Evolutionary conservation across 2,888 invertebrate genomes (phyloP), one percentile per base, ranked within the genome.

Genomic region (Strigamia crassipes): DNA sequence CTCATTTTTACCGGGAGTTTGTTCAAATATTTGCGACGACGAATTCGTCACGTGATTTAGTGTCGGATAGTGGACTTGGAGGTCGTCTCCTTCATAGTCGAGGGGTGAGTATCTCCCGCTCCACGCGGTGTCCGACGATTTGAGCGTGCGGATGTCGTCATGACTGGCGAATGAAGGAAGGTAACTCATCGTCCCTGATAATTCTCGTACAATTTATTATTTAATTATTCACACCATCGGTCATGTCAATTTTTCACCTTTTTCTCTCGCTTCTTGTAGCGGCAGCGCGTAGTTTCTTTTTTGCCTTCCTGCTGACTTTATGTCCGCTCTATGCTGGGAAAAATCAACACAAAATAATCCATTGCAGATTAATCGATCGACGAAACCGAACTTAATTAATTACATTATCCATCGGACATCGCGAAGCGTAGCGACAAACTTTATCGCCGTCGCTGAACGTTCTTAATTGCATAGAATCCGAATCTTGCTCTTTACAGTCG

Each of bases 301-400:
- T 51, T 79, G 3, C 41, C 34, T 79, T 13, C 34, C 79, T 18
- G 41, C 34, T 23, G 18, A 79, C 5, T 79, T 23, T 34, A 79
- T 79, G 79, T 79, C 34, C 23, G 79, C 79, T 79, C 79, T 79
- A 79, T 79, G 31, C 79, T 79, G 41, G 79, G 79, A 13, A 18
- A 73, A 31, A 73, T n/a, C 5, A 73, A 73, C 3, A 8, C n/a
- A 56, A 56, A 79, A 38, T 31, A 8, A 79, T 34, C 9, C 79
- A 34, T 34, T 13, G 41, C 18, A 34, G 21, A 56, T 56, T 56
- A 5, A 21, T 56, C 8, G n/a, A n/a, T 5, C 18, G 21, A 56
- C 6, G 3, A 56, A 56, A 56, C 3, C 2, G 2, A 56, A 5
- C 61, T 18, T 8, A n/a, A n/a, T 56, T 56, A 56, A 18, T n/a